phyloP scores from a whole-genome alignment of 2,888 invertebrate genomes.

The Drosophila helvetica region DNA sequence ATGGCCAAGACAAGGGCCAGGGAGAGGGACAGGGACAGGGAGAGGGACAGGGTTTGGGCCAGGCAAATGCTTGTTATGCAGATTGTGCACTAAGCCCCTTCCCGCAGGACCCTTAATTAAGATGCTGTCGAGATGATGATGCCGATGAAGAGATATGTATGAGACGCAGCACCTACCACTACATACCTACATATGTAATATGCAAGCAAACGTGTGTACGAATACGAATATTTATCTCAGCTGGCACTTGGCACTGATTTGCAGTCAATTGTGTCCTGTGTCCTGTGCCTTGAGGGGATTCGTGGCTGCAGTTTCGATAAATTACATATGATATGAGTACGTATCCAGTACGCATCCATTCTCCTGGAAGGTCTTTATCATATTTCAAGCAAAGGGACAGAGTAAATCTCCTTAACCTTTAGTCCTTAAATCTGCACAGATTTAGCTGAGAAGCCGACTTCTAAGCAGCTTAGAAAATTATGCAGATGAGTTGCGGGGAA shows the following conservation, averaged over 20 bases:
- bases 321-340: conserved; percentile 18
- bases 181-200: conserved; percentile 42
- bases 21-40: conserved; percentile 20
- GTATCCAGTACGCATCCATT: not conserved
- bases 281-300: conserved; percentile 8
- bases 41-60: conserved; percentile 9
- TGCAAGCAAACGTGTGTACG: conserved; percentile 17
- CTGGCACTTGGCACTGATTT: conserved; percentile 22
- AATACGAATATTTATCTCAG: not conserved
- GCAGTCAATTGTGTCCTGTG: conserved; percentile 10
- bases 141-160: conserved; percentile 29
- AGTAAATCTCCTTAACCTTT: conserved; percentile 17
- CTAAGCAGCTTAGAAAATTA: conserved; percentile 47
- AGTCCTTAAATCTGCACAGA: conserved; percentile 21
- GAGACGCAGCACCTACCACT: conserved; percentile 23
- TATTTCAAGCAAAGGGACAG: conserved; percentile 14
- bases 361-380: conserved; percentile 12
- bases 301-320: conserved; percentile 22
- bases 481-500: conserved; percentile 38
- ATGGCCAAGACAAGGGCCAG: conserved; percentile 14
- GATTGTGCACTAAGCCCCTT: conserved; percentile 52
- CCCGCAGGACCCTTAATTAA: conserved; percentile 69
- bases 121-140: conserved; percentile 67
- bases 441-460: not conserved
- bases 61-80: conserved; percentile 55